phyloP scores from a whole-genome alignment of 2,888 invertebrate genomes.

The Microctonus aethiopoides region DNA sequence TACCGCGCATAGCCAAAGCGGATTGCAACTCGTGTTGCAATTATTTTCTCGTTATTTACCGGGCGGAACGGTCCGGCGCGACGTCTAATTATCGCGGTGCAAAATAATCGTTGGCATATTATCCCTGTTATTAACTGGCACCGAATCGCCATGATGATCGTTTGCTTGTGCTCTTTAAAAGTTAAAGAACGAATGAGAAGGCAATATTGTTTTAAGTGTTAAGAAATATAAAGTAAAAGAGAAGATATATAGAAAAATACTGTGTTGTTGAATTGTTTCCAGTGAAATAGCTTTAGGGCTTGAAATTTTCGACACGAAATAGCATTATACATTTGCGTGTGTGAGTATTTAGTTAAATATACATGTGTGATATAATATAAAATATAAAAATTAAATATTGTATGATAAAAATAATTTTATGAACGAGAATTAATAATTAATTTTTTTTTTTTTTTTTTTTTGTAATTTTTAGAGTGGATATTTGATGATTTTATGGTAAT shows the following conservation, averaged over 20 bases:
- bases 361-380: neutral
- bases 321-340: conserved; percentile 42
- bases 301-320: conserved; percentile 63
- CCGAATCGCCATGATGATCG: conserved; percentile 44
- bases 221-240: conserved; percentile 25
- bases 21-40: conserved; percentile 54
- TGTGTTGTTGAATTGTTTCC: conserved; percentile 51
- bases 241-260: conserved; percentile 19
- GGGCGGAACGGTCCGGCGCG: conserved; percentile 46
- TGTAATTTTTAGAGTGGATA: too few species aligned
- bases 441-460: too few species aligned
- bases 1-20: conserved; percentile 41
- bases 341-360: neutral
- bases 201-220: neutral
- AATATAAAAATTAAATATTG: too few species aligned
- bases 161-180: neutral
- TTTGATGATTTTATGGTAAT: neutral
- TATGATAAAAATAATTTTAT: too few species aligned
- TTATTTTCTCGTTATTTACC: conserved; percentile 65
- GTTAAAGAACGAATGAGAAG: conserved; percentile 14
- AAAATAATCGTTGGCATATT: conserved; percentile 49
- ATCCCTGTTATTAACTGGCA: conserved; percentile 57
- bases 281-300: conserved; percentile 62
- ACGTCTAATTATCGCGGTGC: conserved; percentile 64
- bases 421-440: neutral